phyloP scores from a whole-genome alignment of 2,797 vertebrate genomes.

The Carcharodon carcharias region DNA sequence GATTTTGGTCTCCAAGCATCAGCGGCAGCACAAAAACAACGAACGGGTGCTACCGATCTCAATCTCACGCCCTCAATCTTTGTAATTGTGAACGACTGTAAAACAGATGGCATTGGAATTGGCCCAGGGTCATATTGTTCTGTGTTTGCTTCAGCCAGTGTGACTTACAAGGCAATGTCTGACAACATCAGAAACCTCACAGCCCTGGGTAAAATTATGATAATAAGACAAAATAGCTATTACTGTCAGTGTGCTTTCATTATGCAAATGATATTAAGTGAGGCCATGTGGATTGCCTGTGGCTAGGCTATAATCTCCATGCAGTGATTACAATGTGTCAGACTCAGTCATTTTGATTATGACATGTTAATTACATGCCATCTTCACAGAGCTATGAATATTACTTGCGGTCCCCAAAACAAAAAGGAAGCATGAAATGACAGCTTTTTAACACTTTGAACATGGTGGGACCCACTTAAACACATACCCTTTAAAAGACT shows the following conservation, averaged over 20 bases:
- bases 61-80: background rate
- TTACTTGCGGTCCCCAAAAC: constrained; percentile 72
- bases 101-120: constrained; percentile 34
- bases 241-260: constrained; percentile 97
- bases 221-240: constrained; percentile 99
- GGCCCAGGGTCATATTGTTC: constrained; percentile 45
- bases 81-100: constrained; percentile 28
- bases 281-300: constrained; percentile 76
- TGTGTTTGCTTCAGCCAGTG: constrained; percentile 47
- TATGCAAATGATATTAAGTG: constrained; percentile 99
- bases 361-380: constrained; percentile 98
- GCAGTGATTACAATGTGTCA: constrained; percentile 99
- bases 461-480: background rate
- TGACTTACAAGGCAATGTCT: constrained; percentile 76
- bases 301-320: constrained; percentile 93
- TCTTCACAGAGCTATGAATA: constrained; percentile 87
- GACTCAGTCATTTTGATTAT: constrained; percentile 97
- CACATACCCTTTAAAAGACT: background rate
- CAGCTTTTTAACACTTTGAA: constrained; percentile 51
- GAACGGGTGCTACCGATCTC: background rate
- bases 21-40: background rate
- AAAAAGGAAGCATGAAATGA: constrained; percentile 53
- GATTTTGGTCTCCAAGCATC: background rate
- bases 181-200: constrained; percentile 70
- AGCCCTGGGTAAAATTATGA: constrained; percentile 98